Conservation (phyloP, 2,113 vertebrate genomes). For the Xenopus borealis region DNA sequence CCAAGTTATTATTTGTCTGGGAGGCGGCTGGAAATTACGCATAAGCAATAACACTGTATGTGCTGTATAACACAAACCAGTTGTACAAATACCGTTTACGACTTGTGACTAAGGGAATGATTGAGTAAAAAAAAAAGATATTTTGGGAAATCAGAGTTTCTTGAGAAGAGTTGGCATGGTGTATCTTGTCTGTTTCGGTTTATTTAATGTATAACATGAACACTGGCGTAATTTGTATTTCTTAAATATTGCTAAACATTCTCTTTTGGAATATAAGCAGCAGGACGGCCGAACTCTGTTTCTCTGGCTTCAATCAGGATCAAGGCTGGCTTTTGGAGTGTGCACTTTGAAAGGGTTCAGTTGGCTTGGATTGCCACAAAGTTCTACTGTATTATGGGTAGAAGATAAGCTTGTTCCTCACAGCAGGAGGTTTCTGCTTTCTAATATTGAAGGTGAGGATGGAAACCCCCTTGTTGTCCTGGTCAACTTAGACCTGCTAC, state of each 20-base stretch:
- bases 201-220: conserved; percentile 15
- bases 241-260: conserved; percentile 9
- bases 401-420: too few relatives aligned
- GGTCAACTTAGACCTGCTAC: too few relatives aligned
- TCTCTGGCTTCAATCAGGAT: too few relatives aligned
- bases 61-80: conserved; percentile 64
- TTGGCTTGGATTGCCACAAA: too few relatives aligned
- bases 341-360: too few relatives aligned
- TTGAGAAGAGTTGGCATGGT: conserved; percentile 36
- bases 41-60: conserved; percentile 59
- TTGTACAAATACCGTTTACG: conserved; percentile 61
- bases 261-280: background rate
- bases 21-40: conserved; percentile 63
- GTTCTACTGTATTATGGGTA: too few relatives aligned
- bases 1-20: conserved; percentile 60
- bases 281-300: background rate
- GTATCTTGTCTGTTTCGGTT: conserved; percentile 40
- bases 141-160: conserved; percentile 47
- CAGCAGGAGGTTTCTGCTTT: too few relatives aligned
- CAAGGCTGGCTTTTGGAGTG: too few relatives aligned
- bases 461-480: too few relatives aligned
- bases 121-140: conserved; percentile 51
- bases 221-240: background rate
- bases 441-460: too few relatives aligned
- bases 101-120: conserved; percentile 46